Evolutionary conservation across 2,888 invertebrate species (phyloP), one percentile per base, ranked within the genome.

Genomic region (Drosophila cyrtoloma): DNA sequence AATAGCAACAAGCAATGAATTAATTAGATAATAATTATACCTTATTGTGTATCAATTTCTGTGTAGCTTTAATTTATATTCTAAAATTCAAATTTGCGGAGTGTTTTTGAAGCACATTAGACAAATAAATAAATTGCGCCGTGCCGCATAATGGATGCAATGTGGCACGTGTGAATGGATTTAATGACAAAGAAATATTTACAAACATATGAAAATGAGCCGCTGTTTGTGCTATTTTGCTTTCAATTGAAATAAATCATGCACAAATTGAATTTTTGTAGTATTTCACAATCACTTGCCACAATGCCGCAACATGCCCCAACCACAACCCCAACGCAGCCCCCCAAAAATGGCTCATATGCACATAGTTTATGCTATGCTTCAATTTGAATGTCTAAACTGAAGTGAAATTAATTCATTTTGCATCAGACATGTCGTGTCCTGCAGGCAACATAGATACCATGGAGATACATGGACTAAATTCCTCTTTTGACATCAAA

Each of bases 401-500:
- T 66, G 66, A 35, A 44, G 52, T 30, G 19, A 35, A 66, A 35
- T 52, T 33, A 65, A 66, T 66, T 47, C 55, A 47, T 50, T 28
- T 39, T 14, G 35, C 42, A 28, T 30, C 12, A 33, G 12, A 19
- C 42, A 35, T 61, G 12, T 3, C 26, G 35, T 33, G 1, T n/a
- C 14, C 62, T 16, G 33, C 39, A 22, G 53, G 33, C 16, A 12
- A 10, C 47, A 47, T 2, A 28, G 12, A 47, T 26, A 12, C 26
- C 47, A 47, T 35, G 14, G 35, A 5, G 19, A 59, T 32, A 16
- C 19, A 33, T 26, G 14, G 5, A 47, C 9, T 0, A 16, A 26
- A 26, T 16, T 47, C 26, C 9, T 1, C 12, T 6, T 22, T 53
- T 30, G 35, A 37, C 28, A 39, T 65, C 32, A 32, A 14, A 26